A percentile compares a stretch with the other conserved stretches of the same genome.
phyloP scores from a whole-genome alignment of 1,140 invertebrate genomes.

The Hyphantria cunea region DNA sequence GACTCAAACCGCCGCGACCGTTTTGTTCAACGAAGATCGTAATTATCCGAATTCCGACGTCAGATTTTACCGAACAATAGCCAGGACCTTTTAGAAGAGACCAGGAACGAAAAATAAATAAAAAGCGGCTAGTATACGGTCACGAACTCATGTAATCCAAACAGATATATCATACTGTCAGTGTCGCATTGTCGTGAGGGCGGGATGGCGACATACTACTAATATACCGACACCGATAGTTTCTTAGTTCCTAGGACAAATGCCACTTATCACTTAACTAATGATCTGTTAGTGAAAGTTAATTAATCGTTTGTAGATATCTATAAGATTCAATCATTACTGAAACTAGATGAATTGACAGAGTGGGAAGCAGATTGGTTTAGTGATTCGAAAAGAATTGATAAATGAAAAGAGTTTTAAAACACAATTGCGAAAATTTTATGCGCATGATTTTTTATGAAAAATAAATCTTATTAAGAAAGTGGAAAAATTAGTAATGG shows the following conservation, averaged over 20 bases:
- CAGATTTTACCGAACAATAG: constrained; percentile 13
- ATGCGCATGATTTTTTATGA: no score
- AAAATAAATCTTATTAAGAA: no score
- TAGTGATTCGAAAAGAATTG: not conserved
- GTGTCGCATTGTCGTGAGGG: constrained; percentile 41
- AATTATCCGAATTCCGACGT: constrained; percentile 13
- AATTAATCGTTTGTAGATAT: constrained; percentile 21
- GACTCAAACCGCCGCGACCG: constrained; percentile 5
- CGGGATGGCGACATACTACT: constrained; percentile 21
- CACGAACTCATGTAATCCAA: constrained; percentile 67
- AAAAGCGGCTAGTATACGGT: constrained; percentile 53
- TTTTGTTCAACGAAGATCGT: constrained; percentile 15
- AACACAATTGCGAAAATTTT: no score
- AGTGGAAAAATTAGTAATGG: no score
- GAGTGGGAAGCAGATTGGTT: not conserved
- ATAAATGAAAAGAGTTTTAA: no score
- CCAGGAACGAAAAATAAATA: constrained; percentile 49
- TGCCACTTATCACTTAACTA: constrained; percentile 25
- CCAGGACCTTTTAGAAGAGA: not conserved
- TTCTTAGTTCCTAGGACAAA: constrained; percentile 7
- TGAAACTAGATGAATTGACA: not conserved
- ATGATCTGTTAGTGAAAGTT: constrained; percentile 19
- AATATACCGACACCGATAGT: constrained; percentile 5
- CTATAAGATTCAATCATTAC: constrained; percentile 5
- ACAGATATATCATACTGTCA: constrained; percentile 69